Percentiles rank a stretch among this genome's conserved stretches.
Evolutionary conservation across 2,797 vertebrate genomes (phyloP).

Genomic region (Sebastes kiyomatsui): DNA sequence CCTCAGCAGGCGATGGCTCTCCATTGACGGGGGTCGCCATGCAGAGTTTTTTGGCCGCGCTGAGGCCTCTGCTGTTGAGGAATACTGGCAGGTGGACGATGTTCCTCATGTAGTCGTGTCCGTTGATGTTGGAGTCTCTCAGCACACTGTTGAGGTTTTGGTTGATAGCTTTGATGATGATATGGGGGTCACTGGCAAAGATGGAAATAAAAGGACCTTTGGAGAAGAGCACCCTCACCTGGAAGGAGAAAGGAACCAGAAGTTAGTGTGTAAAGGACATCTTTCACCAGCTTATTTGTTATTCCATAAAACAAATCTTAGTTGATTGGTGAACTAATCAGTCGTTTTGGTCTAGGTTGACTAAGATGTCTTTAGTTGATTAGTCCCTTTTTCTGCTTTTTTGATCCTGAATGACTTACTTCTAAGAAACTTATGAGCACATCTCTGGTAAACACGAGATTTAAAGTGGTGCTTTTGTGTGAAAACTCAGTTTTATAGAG

Average conservation of each 20-base stretch:
- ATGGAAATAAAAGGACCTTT: slow-evolving; percentile 99
- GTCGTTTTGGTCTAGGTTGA: too few relatives aligned
- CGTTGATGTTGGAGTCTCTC: slow-evolving; percentile 97
- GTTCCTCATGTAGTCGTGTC: slow-evolving; percentile 98
- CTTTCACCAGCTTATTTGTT: background rate
- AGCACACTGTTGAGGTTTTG: slow-evolving; percentile 98
- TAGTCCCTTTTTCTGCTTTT: too few relatives aligned
- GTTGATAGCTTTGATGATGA: slow-evolving; percentile 99
- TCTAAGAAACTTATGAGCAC: too few relatives aligned
- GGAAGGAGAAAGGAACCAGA: slow-evolving; percentile 11
- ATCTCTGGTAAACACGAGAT: too few relatives aligned
- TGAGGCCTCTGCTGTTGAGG: slow-evolving; percentile 93
- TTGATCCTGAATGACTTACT: too few relatives aligned
- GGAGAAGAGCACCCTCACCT: slow-evolving; percentile 97
- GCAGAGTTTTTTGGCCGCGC: slow-evolving; percentile 89
- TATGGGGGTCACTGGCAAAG: slow-evolving; percentile 98
- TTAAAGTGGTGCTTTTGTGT: too few relatives aligned
- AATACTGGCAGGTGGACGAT: slow-evolving; percentile 98
- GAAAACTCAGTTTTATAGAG: too few relatives aligned
- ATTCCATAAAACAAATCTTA: background rate
- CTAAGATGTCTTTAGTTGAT: too few relatives aligned
- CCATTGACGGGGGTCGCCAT: slow-evolving; percentile 86
- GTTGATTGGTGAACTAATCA: too few relatives aligned
- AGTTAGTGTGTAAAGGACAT: background rate
- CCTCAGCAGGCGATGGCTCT: slow-evolving; percentile 87